These are phyloP conservation scores for Arge pagana DNA, from an alignment of 2,888 invertebrate genomes.

Conservation along the genomic window DNA sequence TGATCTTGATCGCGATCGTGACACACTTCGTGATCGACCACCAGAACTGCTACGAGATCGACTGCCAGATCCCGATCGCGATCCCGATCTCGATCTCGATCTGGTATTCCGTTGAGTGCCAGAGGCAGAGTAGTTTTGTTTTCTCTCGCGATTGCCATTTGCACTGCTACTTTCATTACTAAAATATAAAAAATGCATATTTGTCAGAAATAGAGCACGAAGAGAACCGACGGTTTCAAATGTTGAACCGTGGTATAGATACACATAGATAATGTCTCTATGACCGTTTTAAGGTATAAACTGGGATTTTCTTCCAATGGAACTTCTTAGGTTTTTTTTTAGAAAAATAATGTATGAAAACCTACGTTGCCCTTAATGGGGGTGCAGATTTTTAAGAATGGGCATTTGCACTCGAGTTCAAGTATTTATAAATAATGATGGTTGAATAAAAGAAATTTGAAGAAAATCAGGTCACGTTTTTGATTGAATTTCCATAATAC, in stretches of 20 bases:
- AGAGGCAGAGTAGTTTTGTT: slow-evolving; percentile 67
- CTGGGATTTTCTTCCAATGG: no score
- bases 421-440: no score
- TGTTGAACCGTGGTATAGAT: no score
- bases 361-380: neutral
- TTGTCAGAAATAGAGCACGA: no score
- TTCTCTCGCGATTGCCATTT: slow-evolving; percentile 63
- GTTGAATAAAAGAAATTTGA: slow-evolving; percentile 14
- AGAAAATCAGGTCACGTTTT: slow-evolving; percentile 7
- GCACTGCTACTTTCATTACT: slow-evolving; percentile 59
- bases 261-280: no score
- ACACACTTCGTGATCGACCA: slow-evolving; percentile 31
- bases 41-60: slow-evolving; percentile 40
- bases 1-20: slow-evolving; percentile 44
- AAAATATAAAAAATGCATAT: slow-evolving; percentile 30
- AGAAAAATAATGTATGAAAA: no score
- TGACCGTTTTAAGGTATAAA: no score
- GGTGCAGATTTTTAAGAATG: neutral
- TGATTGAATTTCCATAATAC: slow-evolving; percentile 22
- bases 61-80: slow-evolving; percentile 44
- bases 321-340: no score
- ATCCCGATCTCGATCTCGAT: slow-evolving; percentile 34
- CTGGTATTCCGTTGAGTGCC: slow-evolving; percentile 51
- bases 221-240: no score
- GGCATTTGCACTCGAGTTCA: no score